Evolutionary conservation across 2,888 invertebrate genomes (phyloP), one percentile per base, ranked within the genome.

Genomic region (Dimorphilus gyrociliatus): DNA sequence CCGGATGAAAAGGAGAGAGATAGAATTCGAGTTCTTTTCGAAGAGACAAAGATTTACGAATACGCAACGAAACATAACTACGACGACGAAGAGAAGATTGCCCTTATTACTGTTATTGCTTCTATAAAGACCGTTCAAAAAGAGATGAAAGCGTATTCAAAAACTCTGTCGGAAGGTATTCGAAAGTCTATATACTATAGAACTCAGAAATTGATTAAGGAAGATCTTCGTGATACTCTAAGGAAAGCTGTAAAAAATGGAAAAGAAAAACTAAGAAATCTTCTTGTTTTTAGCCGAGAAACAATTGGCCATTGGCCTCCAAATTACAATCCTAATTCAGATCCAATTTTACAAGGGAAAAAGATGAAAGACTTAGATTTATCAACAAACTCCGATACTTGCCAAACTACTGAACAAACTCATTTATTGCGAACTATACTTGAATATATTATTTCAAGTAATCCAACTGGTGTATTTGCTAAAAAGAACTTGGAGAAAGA

Each of bases 1-100:
- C n/a, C n/a, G n/a, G n/a, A n/a, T n/a, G n/a, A n/a, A n/a, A n/a
- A n/a, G n/a, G n/a, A n/a, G n/a, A n/a, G n/a, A n/a, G 82, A 86
- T 59, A 79, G 80, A 63, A 94, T 88, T 60, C 76, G 82, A 39
- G 75, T 84, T 45, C 94, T 92, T 49, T 90, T 90, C 0, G 74
- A 76, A 5, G 86, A 88, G 55, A 90, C 92, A 2, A 92, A 94
- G 65, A 90, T 92, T 64, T 97, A 97, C 53, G 94, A 94, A 66
- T 68, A 90, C 62, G 82, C 88, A 0, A 92, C 88, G 0, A 73
- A 88, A 10, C 97, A 94, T 66, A 97, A 97, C 66, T 97, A 94
- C 61, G 81, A 79, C 0, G 78, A 81, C 1, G 88, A 86, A 50
- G 94, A 97, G 65, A 97, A 97, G 57, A 84, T 85, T 64, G 90